Evolutionary conservation across 30 jellyfish, hydroid and myxozoan species (phyloP).

Genomic region (Catostylus mosaicus): DNA sequence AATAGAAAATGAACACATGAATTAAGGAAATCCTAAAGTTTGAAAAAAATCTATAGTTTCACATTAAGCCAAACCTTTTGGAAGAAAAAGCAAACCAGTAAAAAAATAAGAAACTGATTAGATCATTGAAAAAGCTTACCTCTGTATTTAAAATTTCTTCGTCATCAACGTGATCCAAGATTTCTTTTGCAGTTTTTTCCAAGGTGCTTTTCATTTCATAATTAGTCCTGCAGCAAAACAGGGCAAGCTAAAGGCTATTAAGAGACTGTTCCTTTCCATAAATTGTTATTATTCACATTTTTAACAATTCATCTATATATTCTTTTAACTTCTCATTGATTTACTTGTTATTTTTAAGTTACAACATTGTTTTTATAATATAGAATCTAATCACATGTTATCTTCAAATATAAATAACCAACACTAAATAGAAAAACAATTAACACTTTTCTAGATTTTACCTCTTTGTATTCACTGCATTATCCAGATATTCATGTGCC

Average conservation of each 20-base stretch:
- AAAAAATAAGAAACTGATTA: not conserved
- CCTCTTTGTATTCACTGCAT: slow-evolving; percentile 6
- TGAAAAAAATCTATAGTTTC: too few species aligned
- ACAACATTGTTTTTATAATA: not conserved
- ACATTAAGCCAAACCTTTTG: not conserved
- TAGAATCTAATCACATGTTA: not conserved
- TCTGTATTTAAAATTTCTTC: slow-evolving; percentile 34
- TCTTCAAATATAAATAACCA: not conserved
- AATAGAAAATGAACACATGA: not conserved
- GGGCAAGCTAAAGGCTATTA: not conserved
- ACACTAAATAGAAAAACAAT: too few species aligned
- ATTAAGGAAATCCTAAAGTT: not conserved
- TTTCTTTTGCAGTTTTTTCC: slow-evolving; percentile 56
- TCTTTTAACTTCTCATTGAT: not conserved
- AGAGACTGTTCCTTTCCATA: not conserved
- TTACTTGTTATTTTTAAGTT: not conserved
- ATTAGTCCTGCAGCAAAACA: not conserved
- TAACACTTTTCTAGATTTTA: too few species aligned
- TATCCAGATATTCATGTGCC: slow-evolving; percentile 76
- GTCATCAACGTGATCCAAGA: slow-evolving; percentile 44
- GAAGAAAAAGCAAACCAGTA: not conserved
- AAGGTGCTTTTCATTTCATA: not conserved
- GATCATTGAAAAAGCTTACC: not conserved
- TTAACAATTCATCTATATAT: not conserved
- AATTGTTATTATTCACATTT: not conserved